These are phyloP conservation scores for Apostichopus leukothele DNA, from an alignment of 53 echinoderm and acorn worm genomes.

Conservation along the genomic window DNA sequence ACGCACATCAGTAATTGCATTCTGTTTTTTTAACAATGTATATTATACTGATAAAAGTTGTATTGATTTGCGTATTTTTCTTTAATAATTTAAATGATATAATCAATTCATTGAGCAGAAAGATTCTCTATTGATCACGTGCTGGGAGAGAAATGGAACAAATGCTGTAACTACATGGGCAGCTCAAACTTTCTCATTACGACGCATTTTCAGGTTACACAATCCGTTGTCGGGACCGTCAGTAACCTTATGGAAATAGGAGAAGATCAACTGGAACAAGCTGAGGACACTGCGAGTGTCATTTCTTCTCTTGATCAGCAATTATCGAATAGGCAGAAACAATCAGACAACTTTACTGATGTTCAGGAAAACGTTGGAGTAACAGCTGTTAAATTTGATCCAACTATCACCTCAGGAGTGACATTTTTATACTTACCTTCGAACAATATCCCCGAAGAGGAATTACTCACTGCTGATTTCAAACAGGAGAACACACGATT, in stretches of 20 bases:
- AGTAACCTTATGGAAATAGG: constrained; percentile 5
- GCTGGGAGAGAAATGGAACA: too few relatives aligned
- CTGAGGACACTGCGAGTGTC: neutral
- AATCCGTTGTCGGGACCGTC: constrained; percentile 29
- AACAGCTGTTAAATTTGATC: constrained; percentile 23
- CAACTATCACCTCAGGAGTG: neutral
- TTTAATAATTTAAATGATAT: too few relatives aligned
- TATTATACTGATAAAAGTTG: too few relatives aligned
- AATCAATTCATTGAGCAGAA: too few relatives aligned
- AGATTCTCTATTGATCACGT: too few relatives aligned
- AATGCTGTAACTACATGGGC: too few relatives aligned
- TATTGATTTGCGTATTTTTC: too few relatives aligned
- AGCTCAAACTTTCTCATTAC: too few relatives aligned
- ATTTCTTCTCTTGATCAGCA: constrained; percentile 6
- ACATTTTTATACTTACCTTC: neutral
- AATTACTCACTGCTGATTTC: neutral
- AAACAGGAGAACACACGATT: neutral
- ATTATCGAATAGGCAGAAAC: constrained; percentile 8
- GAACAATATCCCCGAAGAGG: neutral
- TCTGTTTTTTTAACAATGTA: too few relatives aligned
- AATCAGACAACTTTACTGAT: constrained; percentile 7
- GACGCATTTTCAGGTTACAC: neutral
- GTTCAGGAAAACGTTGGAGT: constrained; percentile 25
- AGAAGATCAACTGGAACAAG: neutral
- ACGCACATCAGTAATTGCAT: too few relatives aligned